A percentile compares a stretch with the other conserved stretches of the same genome.
These are phyloP conservation scores for Bos indicus DNA, from an alignment of 2,113 vertebrate genomes.

Conservation along the genomic window DNA sequence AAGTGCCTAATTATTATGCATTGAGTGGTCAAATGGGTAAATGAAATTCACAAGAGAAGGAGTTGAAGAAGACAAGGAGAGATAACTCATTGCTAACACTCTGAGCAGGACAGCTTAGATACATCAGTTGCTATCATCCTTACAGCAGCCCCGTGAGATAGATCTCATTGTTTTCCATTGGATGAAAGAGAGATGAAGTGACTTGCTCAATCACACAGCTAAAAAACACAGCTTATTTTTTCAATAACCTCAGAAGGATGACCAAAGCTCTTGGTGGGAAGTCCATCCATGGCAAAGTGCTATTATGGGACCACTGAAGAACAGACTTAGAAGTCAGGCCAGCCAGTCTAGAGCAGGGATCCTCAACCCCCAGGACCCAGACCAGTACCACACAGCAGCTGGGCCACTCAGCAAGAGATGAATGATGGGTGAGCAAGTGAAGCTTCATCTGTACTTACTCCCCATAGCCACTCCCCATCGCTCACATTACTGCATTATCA, in stretches of 20 bases:
- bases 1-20: neutral
- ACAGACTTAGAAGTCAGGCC: neutral
- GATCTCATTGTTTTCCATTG: neutral
- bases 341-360: neutral
- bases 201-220: neutral
- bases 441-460: neutral
- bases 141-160: neutral
- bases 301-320: neutral
- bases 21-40: neutral
- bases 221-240: neutral
- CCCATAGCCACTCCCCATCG: neutral
- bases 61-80: neutral
- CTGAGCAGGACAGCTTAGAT: neutral
- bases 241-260: neutral
- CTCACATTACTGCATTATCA: neutral
- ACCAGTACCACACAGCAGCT: neutral
- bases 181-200: neutral
- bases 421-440: neutral
- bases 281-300: neutral
- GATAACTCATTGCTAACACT: neutral
- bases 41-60: neutral
- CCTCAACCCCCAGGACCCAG: accelerated
- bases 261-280: neutral
- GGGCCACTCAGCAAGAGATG: neutral
- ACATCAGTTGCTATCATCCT: neutral